Conservation (phyloP, 2,113 vertebrate species). For the Protomyctophum bolini region DNA sequence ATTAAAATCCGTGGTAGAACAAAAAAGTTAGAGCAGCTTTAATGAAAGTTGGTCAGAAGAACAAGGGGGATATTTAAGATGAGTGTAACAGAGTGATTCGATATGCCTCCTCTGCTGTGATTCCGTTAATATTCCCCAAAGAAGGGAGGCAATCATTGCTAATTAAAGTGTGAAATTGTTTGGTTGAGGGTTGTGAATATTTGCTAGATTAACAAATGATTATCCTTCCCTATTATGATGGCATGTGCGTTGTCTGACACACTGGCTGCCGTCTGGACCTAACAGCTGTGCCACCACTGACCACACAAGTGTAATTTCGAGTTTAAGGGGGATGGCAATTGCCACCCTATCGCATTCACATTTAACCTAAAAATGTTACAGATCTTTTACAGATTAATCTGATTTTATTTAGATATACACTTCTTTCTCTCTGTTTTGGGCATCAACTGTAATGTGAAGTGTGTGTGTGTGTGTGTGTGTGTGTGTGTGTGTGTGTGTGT, state of each 20-base stretch:
- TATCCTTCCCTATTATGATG: slow-evolving; percentile 82
- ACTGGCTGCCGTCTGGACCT: slow-evolving; percentile 25
- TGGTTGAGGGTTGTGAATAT: slow-evolving; percentile 90
- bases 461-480: background rate
- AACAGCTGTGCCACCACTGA: slow-evolving; percentile 23
- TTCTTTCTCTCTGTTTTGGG: no score
- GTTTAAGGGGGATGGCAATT: no score
- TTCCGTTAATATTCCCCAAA: slow-evolving; percentile 86
- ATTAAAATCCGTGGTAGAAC: no score
- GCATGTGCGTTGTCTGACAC: slow-evolving; percentile 79
- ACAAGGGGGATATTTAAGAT: slow-evolving; percentile 64
- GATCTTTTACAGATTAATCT: no score
- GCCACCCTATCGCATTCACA: no score
- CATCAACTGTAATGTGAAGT: no score
- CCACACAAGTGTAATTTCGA: no score
- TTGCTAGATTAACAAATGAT: slow-evolving; percentile 91
- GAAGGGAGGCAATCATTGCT: slow-evolving; percentile 90
- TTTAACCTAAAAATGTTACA: no score
- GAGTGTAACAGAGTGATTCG: slow-evolving; percentile 86
- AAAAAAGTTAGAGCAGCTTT: no score
- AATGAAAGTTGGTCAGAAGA: background rate
- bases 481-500: slow-evolving; percentile 59
- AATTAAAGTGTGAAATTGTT: slow-evolving; percentile 95
- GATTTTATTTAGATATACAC: no score
- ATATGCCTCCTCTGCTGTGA: slow-evolving; percentile 85